Evolutionary conservation across 64 coral and sea anemone genomes (phyloP).

Genomic region (Montipora foliosa): DNA sequence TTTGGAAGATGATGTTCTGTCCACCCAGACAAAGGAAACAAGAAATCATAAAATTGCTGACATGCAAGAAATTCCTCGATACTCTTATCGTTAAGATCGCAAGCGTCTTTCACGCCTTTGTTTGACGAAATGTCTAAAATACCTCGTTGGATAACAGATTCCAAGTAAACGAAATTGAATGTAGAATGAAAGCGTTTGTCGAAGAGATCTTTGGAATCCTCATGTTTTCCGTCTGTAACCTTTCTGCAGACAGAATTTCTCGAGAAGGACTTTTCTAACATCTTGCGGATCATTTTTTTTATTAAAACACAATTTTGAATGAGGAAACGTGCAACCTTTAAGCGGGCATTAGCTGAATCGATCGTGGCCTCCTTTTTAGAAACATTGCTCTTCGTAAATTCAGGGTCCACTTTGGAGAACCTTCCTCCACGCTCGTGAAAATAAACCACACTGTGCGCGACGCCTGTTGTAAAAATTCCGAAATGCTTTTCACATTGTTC

Average conservation of each 20-base stretch:
- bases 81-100: neutral
- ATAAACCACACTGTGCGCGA: neutral
- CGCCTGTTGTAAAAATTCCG: slow-evolving; percentile 53
- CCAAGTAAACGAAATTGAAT: slow-evolving; percentile 72
- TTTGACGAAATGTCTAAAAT: slow-evolving; percentile 8
- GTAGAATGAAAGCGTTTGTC: slow-evolving; percentile 48
- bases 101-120: neutral
- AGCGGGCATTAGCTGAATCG: neutral
- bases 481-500: slow-evolving; percentile 75
- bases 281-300: slow-evolving; percentile 12
- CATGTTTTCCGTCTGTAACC: slow-evolving; percentile 32
- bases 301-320: slow-evolving; percentile 45
- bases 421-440: slow-evolving; percentile 36
- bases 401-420: slow-evolving; percentile 41
- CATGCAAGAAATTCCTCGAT: slow-evolving; percentile 48
- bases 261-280: slow-evolving; percentile 33
- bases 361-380: neutral
- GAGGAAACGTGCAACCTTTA: slow-evolving; percentile 24
- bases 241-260: slow-evolving; percentile 46
- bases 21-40: slow-evolving; percentile 66
- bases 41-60: slow-evolving; percentile 54
- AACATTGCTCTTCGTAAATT: neutral
- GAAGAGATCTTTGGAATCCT: slow-evolving; percentile 44
- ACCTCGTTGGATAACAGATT: slow-evolving; percentile 54
- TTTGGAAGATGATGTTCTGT: slow-evolving; percentile 9